phyloP scores from a whole-genome alignment of 64 coral and sea anemone species.

The Porites lutea region DNA sequence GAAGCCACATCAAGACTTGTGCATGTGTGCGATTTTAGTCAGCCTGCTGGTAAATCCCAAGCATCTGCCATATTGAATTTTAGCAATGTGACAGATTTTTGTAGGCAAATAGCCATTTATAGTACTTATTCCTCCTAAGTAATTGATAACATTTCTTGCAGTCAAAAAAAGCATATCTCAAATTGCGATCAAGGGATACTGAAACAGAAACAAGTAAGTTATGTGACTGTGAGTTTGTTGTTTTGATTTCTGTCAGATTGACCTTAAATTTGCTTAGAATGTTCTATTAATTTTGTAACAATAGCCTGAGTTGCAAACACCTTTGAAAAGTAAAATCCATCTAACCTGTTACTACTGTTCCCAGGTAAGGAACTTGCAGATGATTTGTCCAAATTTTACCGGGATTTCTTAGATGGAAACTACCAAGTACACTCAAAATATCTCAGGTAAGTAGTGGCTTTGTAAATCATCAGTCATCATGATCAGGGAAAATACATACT shows the following conservation, averaged over 20 bases:
- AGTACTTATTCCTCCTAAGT: background rate
- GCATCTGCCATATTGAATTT: too few relatives aligned
- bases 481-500: too few relatives aligned
- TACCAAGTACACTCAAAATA: slow-evolving; percentile 73
- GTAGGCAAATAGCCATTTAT: background rate
- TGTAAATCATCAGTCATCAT: too few relatives aligned
- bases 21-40: too few relatives aligned
- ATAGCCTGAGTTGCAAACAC: background rate
- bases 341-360: background rate
- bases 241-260: background rate
- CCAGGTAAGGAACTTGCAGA: slow-evolving; percentile 86
- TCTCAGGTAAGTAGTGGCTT: slow-evolving; percentile 58
- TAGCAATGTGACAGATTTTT: too few relatives aligned
- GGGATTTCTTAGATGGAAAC: slow-evolving; percentile 90
- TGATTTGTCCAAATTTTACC: slow-evolving; percentile 92
- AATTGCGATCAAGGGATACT: slow-evolving; percentile 9
- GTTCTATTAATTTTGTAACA: too few relatives aligned
- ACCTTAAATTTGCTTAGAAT: background rate
- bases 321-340: too few relatives aligned
- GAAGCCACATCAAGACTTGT: background rate
- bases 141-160: background rate
- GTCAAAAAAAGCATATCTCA: slow-evolving; percentile 40
- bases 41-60: too few relatives aligned
- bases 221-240: too few relatives aligned
- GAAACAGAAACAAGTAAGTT: slow-evolving; percentile 29